Evolutionary conservation across 1,140 invertebrate genomes (phyloP).

Genomic region (Delia radicum): DNA sequence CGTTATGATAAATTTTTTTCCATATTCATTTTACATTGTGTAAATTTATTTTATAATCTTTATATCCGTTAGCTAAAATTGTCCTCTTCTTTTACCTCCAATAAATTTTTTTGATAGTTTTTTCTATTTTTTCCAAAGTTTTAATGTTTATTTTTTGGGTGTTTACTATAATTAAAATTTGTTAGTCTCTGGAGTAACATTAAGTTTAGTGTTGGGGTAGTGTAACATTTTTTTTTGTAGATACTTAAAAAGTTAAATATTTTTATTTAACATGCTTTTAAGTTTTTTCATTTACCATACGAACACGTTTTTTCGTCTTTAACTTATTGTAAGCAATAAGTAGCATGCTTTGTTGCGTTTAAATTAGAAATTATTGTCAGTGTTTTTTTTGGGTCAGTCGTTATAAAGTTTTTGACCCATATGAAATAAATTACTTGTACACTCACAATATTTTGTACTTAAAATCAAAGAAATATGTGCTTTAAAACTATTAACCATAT

Average conservation of each 20-base stretch:
- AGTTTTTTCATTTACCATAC: background rate
- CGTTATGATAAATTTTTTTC: too few relatives aligned
- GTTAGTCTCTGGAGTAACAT: background rate
- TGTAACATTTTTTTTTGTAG: background rate
- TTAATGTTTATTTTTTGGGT: background rate
- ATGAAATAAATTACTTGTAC: too few relatives aligned
- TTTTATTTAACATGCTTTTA: too few relatives aligned
- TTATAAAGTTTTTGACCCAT: too few relatives aligned
- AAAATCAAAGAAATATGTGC: too few relatives aligned
- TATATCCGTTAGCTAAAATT: background rate
- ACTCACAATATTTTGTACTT: too few relatives aligned
- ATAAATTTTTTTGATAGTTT: background rate
- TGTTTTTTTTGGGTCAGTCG: constrained; percentile 8
- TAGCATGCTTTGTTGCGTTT: background rate
- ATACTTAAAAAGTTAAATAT: background rate
- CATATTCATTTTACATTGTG: background rate
- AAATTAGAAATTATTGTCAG: constrained; percentile 11
- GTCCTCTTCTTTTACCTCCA: background rate
- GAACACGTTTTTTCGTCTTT: background rate
- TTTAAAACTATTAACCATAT: too few relatives aligned
- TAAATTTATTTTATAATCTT: background rate
- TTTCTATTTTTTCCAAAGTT: background rate
- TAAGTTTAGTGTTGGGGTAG: background rate
- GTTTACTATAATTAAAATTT: constrained; percentile 7
- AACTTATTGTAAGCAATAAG: background rate